Percentiles rank a stretch among this genome's conserved stretches.
Conservation (phyloP, 2,888 invertebrate species). For the Digitonthophagus gazella region DNA sequence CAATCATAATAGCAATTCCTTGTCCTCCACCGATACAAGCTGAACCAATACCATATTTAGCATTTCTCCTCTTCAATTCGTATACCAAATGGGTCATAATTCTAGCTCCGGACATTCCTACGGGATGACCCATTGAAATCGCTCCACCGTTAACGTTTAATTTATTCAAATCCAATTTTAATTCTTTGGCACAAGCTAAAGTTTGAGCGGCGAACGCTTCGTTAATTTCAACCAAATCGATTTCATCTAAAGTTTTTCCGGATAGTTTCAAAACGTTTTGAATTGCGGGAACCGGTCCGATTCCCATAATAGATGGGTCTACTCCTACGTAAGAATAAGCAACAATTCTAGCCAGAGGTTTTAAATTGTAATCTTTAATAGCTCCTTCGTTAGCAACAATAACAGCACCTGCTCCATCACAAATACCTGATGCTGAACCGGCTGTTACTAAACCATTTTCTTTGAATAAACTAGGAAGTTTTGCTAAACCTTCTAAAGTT, state of each 20-base stretch:
- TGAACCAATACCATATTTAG: constrained; percentile 87
- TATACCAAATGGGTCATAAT: constrained; percentile 90
- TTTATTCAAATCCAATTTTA: constrained; percentile 81
- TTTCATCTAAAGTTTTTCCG: constrained; percentile 76
- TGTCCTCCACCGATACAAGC: constrained; percentile 99
- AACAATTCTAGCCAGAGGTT: constrained; percentile 86
- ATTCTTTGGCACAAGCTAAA: constrained; percentile 85
- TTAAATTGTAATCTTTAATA: constrained; percentile 73
- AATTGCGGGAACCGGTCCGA: constrained; percentile 95
- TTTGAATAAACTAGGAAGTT: constrained; percentile 87
- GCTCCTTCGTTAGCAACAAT: constrained; percentile 92
- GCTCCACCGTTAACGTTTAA: constrained; percentile 96
- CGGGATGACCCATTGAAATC: constrained; percentile 94
- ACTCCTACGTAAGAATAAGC: constrained; percentile 93
- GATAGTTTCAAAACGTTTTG: constrained; percentile 76
- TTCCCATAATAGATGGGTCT: constrained; percentile 97
- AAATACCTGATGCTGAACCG: constrained; percentile 92
- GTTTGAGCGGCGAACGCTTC: constrained; percentile 98
- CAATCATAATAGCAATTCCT: constrained; percentile 91
- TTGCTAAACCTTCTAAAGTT: constrained; percentile 79
- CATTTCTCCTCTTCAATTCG: constrained; percentile 82
- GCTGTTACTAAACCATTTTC: constrained; percentile 94
- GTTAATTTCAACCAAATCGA: constrained; percentile 97
- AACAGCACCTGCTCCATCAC: constrained; percentile 95
- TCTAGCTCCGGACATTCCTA: constrained; percentile 91